phyloP scores from a whole-genome alignment of 2,888 invertebrate genomes.

The Lutraria lutraria region DNA sequence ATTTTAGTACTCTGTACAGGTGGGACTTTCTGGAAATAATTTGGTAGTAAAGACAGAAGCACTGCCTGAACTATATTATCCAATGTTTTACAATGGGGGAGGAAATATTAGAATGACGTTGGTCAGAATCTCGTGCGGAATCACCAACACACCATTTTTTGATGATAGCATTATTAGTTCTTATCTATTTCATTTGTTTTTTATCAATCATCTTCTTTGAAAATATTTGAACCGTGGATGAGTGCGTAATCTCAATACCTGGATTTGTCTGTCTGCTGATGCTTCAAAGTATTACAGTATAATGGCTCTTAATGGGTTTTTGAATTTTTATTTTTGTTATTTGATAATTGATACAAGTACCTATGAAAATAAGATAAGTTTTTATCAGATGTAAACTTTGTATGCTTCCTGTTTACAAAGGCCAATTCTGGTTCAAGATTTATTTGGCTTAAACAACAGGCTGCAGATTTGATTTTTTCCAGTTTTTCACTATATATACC shows the following conservation, averaged over 20 bases:
- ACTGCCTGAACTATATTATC: neutral
- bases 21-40: neutral
- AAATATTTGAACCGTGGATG: neutral
- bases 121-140: neutral
- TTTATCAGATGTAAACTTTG: neutral
- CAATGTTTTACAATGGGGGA: neutral
- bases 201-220: slow-evolving; percentile 2
- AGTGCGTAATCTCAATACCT: neutral
- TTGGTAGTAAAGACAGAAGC: neutral
- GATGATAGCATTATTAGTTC: neutral
- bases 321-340: neutral
- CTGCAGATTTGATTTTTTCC: too few relatives aligned
- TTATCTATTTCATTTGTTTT: slow-evolving; percentile 17
- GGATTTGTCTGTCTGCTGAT: neutral
- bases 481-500: too few relatives aligned
- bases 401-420: too few relatives aligned
- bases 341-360: slow-evolving; percentile 14
- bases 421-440: too few relatives aligned
- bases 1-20: neutral
- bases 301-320: slow-evolving; percentile 16
- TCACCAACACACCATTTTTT: neutral
- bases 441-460: too few relatives aligned
- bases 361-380: neutral
- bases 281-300: neutral
- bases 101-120: neutral